phyloP scores from a whole-genome alignment of 2,113 vertebrate genomes.

The Rynchops niger region DNA sequence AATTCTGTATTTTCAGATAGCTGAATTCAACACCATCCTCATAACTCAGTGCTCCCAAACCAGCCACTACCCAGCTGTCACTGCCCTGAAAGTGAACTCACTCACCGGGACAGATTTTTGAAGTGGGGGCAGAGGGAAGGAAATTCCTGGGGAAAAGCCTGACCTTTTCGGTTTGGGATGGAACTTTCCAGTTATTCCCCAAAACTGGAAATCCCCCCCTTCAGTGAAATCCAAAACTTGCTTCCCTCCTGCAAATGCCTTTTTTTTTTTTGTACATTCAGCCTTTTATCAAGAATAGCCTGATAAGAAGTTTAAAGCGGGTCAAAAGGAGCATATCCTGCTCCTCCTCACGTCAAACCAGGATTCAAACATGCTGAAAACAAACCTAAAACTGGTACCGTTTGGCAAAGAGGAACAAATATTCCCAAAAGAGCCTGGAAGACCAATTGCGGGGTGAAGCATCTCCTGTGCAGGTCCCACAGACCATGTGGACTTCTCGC shows the following conservation, averaged over 20 bases:
- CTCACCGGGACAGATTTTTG: background rate
- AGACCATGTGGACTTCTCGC: rapidly evolving
- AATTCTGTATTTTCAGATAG: background rate
- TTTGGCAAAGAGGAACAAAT: background rate
- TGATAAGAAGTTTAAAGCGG: background rate
- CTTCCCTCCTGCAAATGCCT: background rate
- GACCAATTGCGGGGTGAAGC: background rate
- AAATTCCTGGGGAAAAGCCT: background rate
- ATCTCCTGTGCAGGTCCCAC: background rate
- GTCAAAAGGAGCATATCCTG: background rate
- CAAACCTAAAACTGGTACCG: background rate
- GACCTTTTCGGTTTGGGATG: background rate
- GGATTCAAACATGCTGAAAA: background rate
- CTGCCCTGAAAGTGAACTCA: background rate
- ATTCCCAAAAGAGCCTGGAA: background rate
- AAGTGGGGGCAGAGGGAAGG: rapidly evolving
- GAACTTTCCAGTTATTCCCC: background rate
- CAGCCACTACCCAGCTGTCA: background rate
- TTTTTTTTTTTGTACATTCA: background rate
- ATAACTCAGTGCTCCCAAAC: background rate
- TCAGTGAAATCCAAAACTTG: background rate
- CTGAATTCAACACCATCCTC: background rate
- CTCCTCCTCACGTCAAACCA: background rate
- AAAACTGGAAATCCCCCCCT: background rate
- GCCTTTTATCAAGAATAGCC: background rate